Base-by-base conservation (phyloP, 1,140 invertebrate species). In the Camponotus pennsylvanicus region DNA sequence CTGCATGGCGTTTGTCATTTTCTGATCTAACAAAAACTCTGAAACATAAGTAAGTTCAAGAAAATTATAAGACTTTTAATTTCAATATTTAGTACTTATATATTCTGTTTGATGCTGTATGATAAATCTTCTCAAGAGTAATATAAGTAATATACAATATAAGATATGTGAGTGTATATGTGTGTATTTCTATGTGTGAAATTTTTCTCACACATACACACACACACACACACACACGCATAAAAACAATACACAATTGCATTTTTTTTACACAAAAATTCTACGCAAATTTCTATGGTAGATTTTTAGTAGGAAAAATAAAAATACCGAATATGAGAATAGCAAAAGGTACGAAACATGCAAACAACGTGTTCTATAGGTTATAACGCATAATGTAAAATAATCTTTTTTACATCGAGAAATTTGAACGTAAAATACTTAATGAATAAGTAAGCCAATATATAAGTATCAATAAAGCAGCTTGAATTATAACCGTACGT, bases 1-100 rank as follows among this genome's bases (percentile, higher is more conserved):
- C 95, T 97, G 96, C 97, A 97, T 97, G 84, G 93, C 96, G 93
- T 34, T 70, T 8, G 45, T 69, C 45, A 61, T 32, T 61, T 15
- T 40, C 9, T 37, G 11, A 42, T 9, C 27, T 78, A 45, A 21
- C 13, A 45, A 61, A 73, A 45, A 7, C 3, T n/a, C 57, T 82
- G 34, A 0, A 34, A 82, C 6, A 63, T n/a, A 80, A 3, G 1
- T 3, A 21, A 45, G 13, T 61, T 32, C 0, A 21, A 61, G 45
- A 45, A 78, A 15, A 63, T 63, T 49, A 21, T 67, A 79, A 69
- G 0, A 57, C 42, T 0, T 67, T 27, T 32, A 32, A 34, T 45
- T 34, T 34, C 34, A 21, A 45, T n/a, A 27, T 27, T 18, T 52
- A 57, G 0, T 75, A 57, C 27, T 11, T 61, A 61, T 61, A 59